These are phyloP conservation scores for Drosophila neotestacea DNA, from an alignment of 2,888 invertebrate species.

Conservation along the genomic window DNA sequence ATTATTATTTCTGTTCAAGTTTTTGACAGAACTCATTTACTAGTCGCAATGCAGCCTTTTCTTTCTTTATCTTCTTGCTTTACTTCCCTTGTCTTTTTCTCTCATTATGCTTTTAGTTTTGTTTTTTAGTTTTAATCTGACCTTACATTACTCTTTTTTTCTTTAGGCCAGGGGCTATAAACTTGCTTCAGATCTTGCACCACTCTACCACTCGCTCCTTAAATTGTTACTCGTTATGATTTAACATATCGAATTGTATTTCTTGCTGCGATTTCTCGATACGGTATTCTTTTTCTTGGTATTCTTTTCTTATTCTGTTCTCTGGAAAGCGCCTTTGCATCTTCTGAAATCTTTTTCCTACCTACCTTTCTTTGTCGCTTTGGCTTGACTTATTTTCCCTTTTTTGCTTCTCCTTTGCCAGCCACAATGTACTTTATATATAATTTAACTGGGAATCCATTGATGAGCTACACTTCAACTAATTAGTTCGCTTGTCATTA, in stretches of 20 bases:
- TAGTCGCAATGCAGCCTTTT: not conserved
- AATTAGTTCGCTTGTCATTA: conserved; percentile 9
- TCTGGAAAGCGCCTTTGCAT: not conserved
- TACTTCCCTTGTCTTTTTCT: not conserved
- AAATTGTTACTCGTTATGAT: not conserved
- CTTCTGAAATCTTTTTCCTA: not conserved
- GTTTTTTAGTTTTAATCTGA: not conserved
- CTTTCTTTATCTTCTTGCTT: not conserved
- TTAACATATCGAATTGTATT: not conserved
- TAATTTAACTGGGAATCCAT: conserved; percentile 1
- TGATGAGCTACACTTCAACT: conserved; percentile 1
- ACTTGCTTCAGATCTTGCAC: not conserved
- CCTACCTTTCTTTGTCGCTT: not conserved
- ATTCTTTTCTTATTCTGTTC: not conserved
- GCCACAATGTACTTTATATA: not conserved
- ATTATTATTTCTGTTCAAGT: conserved; percentile 6
- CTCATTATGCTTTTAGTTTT: not conserved
- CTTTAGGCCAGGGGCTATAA: not conserved
- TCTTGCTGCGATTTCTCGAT: not conserved
- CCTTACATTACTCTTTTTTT: not conserved
- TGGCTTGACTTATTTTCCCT: not conserved
- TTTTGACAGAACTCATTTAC: conserved; percentile 19
- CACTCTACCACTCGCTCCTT: not conserved
- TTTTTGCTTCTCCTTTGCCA: not conserved
- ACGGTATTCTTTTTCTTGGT: not conserved